Evolutionary conservation across 2,888 invertebrate genomes (phyloP), one percentile per base, ranked within the genome.

Genomic region (Chouioia cunea): DNA sequence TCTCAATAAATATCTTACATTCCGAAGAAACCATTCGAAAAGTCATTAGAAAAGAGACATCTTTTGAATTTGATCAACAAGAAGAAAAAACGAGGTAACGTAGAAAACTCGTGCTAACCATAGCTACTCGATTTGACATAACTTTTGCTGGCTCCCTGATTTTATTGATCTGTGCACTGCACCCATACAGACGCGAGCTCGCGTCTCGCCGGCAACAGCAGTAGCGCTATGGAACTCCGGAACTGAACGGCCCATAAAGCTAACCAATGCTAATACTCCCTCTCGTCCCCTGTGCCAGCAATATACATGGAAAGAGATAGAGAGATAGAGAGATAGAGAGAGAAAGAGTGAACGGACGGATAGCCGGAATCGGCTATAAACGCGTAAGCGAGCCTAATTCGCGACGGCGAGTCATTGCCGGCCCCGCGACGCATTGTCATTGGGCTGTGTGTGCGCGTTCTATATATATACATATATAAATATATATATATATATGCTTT

Each of bases 161-260:
- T 82, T 83, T 83, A 83, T 84, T 82, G 83, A 83, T 82, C 83
- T 78, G 76, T 73, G n/a, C 12, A 36, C 36, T 36, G 36, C 36
- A 36, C n/a, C n/a, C n/a, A 6, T 10, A 36, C 4, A 73, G 74
- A 62, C 43, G 27, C 8, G 16, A 12, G 36, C 67, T 53, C 71
- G 62, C 65, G 71, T 22, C 58, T 43, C 6, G 14, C 60, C 56
- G 46, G 64, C 66, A 71, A 66, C 71, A 73, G 71, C 73, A 71
- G 65, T 63, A 70, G 16, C 62, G 59, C 59, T 74, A 75, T 76
- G 75, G 76, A 78, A 81, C 78, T 77, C 80, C 85, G 85, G 85
- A 85, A 85, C 82, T 88, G 87, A 87, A 88, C 86, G 89, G 88
- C 82, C 88, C 88, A 89, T 88, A 89, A 89, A 89, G 86, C 87